These are phyloP conservation scores for Polypedilum pembai DNA, from an alignment of 1,140 invertebrate species.

Conservation along the genomic window DNA sequence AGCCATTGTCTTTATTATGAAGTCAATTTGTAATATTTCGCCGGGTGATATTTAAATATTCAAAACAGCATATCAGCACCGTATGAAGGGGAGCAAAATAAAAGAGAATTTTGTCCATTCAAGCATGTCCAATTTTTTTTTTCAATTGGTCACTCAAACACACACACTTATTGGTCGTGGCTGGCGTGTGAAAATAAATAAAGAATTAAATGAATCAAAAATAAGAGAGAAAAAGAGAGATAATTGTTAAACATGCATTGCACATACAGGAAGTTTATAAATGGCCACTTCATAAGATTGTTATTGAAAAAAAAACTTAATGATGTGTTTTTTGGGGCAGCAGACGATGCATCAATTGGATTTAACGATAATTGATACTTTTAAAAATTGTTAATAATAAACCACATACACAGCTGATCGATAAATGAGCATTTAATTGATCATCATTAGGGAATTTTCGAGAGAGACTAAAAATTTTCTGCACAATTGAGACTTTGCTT, in stretches of 20 bases:
- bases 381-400: background rate
- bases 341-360: background rate
- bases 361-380: conserved; percentile 19
- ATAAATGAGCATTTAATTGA: conserved; percentile 1
- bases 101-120: background rate
- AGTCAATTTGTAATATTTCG: background rate
- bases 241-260: no score
- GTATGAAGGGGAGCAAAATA: background rate
- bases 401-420: background rate
- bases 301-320: background rate
- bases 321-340: background rate
- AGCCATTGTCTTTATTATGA: no score
- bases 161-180: no score
- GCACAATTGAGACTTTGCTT: background rate
- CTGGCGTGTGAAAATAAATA: no score
- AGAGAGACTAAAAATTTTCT: background rate
- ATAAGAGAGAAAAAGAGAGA: no score
- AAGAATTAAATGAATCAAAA: no score
- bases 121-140: conserved; percentile 5
- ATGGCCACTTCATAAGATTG: background rate
- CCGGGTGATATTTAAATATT: conserved; percentile 3
- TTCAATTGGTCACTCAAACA: background rate
- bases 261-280: background rate
- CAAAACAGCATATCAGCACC: background rate
- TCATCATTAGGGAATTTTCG: background rate